Percentiles rank a stretch among this genome's conserved stretches.
Evolutionary conservation across 2,797 vertebrate species (phyloP).

Genomic region (Sebastes taczanowskii): DNA sequence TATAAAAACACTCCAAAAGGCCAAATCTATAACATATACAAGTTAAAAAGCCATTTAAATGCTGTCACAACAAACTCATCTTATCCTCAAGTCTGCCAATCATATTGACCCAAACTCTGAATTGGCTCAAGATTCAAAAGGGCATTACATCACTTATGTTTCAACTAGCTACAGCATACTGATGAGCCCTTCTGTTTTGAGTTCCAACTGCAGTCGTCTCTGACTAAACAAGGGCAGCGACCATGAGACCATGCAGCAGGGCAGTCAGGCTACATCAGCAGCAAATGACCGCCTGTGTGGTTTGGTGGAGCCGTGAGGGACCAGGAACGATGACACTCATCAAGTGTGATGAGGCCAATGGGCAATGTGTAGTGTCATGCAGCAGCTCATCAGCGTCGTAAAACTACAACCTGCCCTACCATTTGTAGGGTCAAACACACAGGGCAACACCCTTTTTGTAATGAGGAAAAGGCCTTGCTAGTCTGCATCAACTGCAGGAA

Average conservation of each 20-base stretch:
- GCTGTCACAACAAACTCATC: background rate
- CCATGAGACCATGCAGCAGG: conserved; percentile 4
- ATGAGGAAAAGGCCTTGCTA: background rate
- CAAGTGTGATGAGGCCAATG: conserved; percentile 46
- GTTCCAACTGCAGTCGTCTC: conserved; percentile 40
- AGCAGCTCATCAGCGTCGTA: conserved; percentile 55
- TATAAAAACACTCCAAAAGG: background rate
- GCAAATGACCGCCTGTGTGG: conserved; percentile 24
- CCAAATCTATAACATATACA: background rate
- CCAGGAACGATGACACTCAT: conserved; percentile 38
- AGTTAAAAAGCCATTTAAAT: background rate
- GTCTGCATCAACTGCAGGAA: background rate
- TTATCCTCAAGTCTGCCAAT: background rate
- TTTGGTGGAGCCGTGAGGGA: conserved; percentile 29
- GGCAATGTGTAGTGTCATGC: conserved; percentile 44
- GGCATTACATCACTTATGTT: conserved; percentile 31
- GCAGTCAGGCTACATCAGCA: conserved; percentile 13
- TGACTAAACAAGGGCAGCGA: conserved; percentile 55
- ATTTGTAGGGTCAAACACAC: conserved; percentile 54
- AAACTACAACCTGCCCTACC: conserved; percentile 35
- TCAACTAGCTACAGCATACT: conserved; percentile 18
- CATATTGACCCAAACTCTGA: background rate
- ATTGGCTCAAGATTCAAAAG: background rate
- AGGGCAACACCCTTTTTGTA: conserved; percentile 35
- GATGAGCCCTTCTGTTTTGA: conserved; percentile 37